phyloP scores from a whole-genome alignment of 2,113 vertebrate genomes.

The Ammospiza nelsoni region DNA sequence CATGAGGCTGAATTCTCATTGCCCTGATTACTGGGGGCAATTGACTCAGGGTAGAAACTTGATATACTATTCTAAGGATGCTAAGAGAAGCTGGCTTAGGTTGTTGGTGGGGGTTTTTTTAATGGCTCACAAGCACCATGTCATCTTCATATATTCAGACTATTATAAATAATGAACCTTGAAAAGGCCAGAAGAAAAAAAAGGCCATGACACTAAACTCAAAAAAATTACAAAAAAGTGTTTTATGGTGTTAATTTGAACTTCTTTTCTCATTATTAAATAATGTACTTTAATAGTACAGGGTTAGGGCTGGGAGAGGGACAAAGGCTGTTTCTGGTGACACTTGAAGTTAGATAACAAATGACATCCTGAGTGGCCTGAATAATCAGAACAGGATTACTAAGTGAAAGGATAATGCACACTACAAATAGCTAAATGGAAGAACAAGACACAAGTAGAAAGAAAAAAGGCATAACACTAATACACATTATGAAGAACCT shows the following conservation, averaged over 20 bases:
- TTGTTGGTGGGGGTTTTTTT: not conserved
- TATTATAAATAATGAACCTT: not conserved
- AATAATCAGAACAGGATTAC: not conserved
- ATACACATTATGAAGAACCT: not conserved
- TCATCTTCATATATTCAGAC: not conserved
- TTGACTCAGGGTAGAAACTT: not conserved
- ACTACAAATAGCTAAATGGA: not conserved
- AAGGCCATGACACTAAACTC: not conserved
- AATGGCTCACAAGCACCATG: not conserved
- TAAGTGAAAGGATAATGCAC: not conserved
- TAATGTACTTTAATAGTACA: not conserved
- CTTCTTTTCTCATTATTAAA: not conserved
- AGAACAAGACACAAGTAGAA: not conserved
- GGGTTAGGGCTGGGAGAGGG: not conserved
- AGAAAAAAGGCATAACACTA: not conserved
- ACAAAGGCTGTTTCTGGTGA: not conserved
- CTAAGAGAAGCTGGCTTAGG: not conserved
- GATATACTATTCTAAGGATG: not conserved
- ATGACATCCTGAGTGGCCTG: not conserved
- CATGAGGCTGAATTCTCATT: accelerated
- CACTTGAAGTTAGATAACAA: not conserved
- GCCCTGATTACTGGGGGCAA: not conserved
- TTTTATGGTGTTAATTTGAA: not conserved
- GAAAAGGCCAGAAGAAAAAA: not conserved
- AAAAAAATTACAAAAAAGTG: not conserved